These are phyloP conservation scores for Rugalucina vietnamica DNA, from an alignment of 2,888 invertebrate species.

Conservation along the genomic window DNA sequence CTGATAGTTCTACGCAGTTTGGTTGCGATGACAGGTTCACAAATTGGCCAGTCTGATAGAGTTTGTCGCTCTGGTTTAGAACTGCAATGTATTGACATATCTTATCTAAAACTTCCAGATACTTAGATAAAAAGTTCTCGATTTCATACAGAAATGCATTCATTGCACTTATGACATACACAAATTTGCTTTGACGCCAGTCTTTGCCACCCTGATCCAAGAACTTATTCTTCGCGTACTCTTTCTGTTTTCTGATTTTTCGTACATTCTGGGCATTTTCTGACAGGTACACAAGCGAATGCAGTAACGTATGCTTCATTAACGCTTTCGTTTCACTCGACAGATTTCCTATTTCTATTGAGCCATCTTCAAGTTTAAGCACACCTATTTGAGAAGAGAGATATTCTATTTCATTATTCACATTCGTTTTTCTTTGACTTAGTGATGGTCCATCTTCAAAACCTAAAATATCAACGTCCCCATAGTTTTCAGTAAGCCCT, in stretches of 20 bases:
- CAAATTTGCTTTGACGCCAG: constrained; percentile 40
- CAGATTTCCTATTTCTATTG: neutral
- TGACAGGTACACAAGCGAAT: neutral
- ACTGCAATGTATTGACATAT: neutral
- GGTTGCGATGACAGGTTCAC: no score
- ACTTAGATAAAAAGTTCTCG: constrained; percentile 1
- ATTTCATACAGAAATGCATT: constrained; percentile 42
- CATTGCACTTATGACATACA: constrained; percentile 37
- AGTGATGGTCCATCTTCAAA: constrained; percentile 24
- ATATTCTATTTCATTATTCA: neutral
- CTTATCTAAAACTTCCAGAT: neutral
- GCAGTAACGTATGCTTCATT: neutral
- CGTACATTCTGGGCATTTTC: neutral
- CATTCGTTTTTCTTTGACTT: neutral
- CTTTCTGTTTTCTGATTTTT: constrained; percentile 22
- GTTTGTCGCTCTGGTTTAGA: neutral
- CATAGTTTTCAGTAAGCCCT: constrained; percentile 35
- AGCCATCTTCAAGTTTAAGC: neutral
- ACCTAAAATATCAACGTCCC: constrained; percentile 54
- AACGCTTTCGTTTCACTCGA: neutral
- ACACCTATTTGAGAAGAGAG: neutral
- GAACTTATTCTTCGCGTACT: constrained; percentile 46
- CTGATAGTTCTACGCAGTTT: no score
- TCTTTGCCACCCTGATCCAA: constrained; percentile 41
- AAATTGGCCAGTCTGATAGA: no score